phyloP scores from a whole-genome alignment of 2,888 invertebrate genomes.

The Crepidodera aurea region DNA sequence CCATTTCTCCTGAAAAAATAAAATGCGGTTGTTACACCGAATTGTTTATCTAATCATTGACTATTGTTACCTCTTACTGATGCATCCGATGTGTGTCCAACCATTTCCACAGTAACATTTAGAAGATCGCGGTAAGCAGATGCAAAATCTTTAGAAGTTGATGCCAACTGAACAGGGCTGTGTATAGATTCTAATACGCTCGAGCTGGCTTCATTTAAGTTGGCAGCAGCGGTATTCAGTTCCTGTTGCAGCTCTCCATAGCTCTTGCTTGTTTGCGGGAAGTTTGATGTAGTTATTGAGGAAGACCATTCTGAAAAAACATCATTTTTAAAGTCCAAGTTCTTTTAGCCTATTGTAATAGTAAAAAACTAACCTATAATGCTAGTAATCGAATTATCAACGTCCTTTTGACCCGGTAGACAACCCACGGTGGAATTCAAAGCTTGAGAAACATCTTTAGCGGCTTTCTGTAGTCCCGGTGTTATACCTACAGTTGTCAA shows the following conservation, averaged over 20 bases:
- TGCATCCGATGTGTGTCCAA: slow-evolving; percentile 79
- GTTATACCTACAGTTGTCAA: slow-evolving; percentile 72
- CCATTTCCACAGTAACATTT: slow-evolving; percentile 84
- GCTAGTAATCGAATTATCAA: slow-evolving; percentile 86
- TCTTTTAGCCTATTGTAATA: too few relatives aligned
- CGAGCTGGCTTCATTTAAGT: slow-evolving; percentile 83
- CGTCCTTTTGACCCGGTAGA: slow-evolving; percentile 91
- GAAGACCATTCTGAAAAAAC: slow-evolving; percentile 68
- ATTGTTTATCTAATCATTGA: not conserved
- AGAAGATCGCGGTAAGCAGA: slow-evolving; percentile 80
- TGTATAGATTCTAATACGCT: slow-evolving; percentile 82
- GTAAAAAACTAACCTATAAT: slow-evolving; percentile 65
- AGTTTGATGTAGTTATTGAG: slow-evolving; percentile 76
- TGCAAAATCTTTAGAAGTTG: slow-evolving; percentile 80
- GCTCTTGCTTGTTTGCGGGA: slow-evolving; percentile 76
- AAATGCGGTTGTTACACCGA: too few relatives aligned
- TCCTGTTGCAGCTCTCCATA: slow-evolving; percentile 87
- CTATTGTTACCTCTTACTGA: slow-evolving; percentile 65
- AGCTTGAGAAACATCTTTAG: slow-evolving; percentile 71
- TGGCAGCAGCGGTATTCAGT: slow-evolving; percentile 83
- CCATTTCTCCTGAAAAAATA: slow-evolving; percentile 75
- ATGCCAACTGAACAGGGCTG: slow-evolving; percentile 74
- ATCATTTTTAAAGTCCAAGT: not conserved
- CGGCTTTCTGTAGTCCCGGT: slow-evolving; percentile 75
- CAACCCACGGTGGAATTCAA: slow-evolving; percentile 80